Percentiles rank a stretch among this genome's conserved stretches.
Conservation (phyloP, 2,113 vertebrate genomes). For the mouse (Mus musculus) region GRCm39 chrX:81325001-81325500, state of each 20-base stretch:
- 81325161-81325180: neutral
- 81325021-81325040: neutral
- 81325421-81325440: neutral
- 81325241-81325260: neutral
- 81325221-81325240: neutral
- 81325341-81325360: neutral
- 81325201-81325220: neutral
- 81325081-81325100: neutral
- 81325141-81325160: neutral
- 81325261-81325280: neutral
- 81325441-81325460: neutral
- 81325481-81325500: neutral
- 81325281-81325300: neutral
- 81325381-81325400: slow-evolving; percentile 10
- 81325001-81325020: neutral
- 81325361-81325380: neutral
- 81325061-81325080: neutral
- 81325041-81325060: neutral
- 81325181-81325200: neutral
- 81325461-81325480: neutral
- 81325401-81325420: neutral
- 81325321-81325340: neutral
- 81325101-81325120: neutral
- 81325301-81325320: neutral
- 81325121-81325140: neutral